Base-by-base conservation (phyloP, 1,140 invertebrate species). In the Octopus bimaculoides region DNA sequence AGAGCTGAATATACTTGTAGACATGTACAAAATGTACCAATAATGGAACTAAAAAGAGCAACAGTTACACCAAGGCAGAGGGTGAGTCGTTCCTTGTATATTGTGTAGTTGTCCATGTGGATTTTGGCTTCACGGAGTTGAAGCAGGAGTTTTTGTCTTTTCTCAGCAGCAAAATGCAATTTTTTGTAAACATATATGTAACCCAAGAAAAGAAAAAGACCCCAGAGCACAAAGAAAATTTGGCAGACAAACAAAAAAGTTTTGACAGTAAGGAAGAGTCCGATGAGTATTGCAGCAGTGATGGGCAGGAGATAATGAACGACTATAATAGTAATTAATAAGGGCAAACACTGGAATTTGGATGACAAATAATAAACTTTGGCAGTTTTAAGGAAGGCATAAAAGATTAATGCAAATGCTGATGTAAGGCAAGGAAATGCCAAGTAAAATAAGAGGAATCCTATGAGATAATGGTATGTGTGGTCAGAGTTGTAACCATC, bases 401-500 rank as follows among this genome's bases (percentile, higher is more conserved):
- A 90, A 83, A 97, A 95, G 5, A 97, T 92, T 26, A 96, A 93
- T 12, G 95, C 93, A 87, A 97, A 96, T 0, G 95, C 93, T 3
- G 96, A 94, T 14, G 95, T 95, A 10, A 97, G 87, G 77, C 96
- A 93, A 77, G 96, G 96, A 79, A 86, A 86, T 41, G 79, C 80
- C 14, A 83, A 82, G 56, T 82, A 84, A 79, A 96, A 92, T 4
- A 97, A 87, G n/a, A 97, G 93, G 81, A 94, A 93, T 54, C 95
- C 94, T 12, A 96, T 88, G 61, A 94, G 93, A n/a, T 93, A 92
- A 55, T 94, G 94, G 83, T 96, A 92, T 0, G 93, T 94, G 69
- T 92, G 92, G 79, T 94, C 93, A 8, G 95, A 93, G 85, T 97
- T 97, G 86, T 97, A 97, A 0, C 95, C 94, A 90, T 97, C 96